Base-by-base conservation (phyloP, 1,140 invertebrate genomes). In the Triops longicaudatus region DNA sequence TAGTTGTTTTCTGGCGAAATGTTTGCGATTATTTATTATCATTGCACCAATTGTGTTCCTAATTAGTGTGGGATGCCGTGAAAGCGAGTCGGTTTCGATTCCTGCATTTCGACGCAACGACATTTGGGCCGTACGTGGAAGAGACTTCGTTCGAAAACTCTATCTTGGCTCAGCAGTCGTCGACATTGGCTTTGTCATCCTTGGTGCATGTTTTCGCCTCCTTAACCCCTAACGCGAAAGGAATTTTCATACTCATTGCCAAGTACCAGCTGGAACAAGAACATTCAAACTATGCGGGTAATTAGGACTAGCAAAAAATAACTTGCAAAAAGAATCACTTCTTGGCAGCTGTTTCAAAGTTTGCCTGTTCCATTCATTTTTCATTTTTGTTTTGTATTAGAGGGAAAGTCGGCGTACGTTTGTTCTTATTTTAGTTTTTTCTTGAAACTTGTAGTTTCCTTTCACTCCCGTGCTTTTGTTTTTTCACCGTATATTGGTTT, bases 131-230 rank as follows among this genome's bases (percentile, higher is more conserved):
- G 0, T 98, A 98, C 82, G 85, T 85, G 1, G 89, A 93, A 79
- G 96, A 98, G 85, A 97, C 93, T 0, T 91, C 91, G 0, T 97
- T 91, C 80, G 95, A 97, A 85, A 92, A 90, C 83, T 95, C 93
- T 0, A 83, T 96, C 72, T 85, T 96, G 84, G 88, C 94, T 1
- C 90, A 95, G 82, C 89, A 92, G 79, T 80, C 82, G 28, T 90
- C 90, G 28, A 87, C 88, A 9, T 83, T 97, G 72, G 93, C 91
- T 17, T 85, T 97, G 1, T 92, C 93, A 5, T 96, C 95, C 0
- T 85, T 97, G 28, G 88, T 89, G 26, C 96, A 94, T 83, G 94
- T 98, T 6, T 96, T 94, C 85, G 88, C 89, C 75, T 96, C 95
- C 3, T 85, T 98, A 14, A 96, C 93, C 0, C 88, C 88, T 11